Conservation (phyloP, 2,113 vertebrate genomes). For the Mohoua ochrocephala region DNA sequence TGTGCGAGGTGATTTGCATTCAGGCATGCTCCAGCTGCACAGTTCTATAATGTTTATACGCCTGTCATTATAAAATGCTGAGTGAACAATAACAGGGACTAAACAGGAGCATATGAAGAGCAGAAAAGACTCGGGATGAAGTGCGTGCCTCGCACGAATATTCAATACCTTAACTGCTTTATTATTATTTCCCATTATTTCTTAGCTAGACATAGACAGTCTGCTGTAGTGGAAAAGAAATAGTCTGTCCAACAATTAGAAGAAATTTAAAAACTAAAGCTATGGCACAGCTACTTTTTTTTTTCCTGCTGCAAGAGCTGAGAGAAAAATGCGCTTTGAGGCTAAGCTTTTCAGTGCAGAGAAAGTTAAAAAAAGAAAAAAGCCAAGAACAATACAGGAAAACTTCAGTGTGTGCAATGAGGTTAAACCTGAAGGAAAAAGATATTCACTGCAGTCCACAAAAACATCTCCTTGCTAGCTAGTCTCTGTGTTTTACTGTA, state of each 20-base stretch:
- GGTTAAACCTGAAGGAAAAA: slow-evolving; percentile 10
- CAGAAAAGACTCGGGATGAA: not conserved
- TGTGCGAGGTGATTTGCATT: not conserved
- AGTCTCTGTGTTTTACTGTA: not conserved
- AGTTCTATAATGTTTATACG: not conserved
- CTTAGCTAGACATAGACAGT: not conserved
- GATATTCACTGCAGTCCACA: not conserved
- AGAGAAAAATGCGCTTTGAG: not conserved
- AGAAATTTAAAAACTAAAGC: slow-evolving; percentile 1
- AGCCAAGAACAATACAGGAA: not conserved
- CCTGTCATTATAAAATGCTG: slow-evolving; percentile 12
- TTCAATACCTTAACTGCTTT: not conserved
- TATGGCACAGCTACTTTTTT: not conserved
- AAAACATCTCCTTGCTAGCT: not conserved
- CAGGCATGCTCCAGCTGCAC: not conserved
- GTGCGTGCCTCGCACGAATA: not conserved
- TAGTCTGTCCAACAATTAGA: not conserved
- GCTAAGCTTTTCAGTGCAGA: not conserved
- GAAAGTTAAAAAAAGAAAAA: not conserved
- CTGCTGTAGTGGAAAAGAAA: not conserved
- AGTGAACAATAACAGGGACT: slow-evolving; percentile 16
- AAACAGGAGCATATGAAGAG: not conserved
- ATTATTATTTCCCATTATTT: not conserved
- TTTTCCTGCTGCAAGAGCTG: not conserved
- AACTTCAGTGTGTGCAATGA: not conserved